Base-by-base conservation (phyloP, 2,113 vertebrate genomes). In the Lepus timidus region DNA sequence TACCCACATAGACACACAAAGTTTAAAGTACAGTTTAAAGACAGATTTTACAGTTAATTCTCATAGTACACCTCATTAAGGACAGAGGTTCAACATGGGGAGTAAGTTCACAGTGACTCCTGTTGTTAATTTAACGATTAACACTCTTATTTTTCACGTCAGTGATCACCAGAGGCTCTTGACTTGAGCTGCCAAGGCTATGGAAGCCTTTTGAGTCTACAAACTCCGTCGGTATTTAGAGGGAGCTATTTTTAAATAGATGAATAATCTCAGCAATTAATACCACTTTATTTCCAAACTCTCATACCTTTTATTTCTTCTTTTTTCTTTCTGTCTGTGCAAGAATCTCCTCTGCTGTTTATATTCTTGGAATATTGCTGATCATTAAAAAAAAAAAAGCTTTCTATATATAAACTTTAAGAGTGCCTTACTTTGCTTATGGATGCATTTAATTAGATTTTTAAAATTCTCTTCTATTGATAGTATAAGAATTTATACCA, bases 401-500 rank as follows among this genome's bases (percentile, higher is more conserved):
- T 82, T 96, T 90, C 13, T 29, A 80, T 13, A 27, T 84, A 16
- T 79, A 75, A 74, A 8, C 39, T 84, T 92, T 31, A 92, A 70
- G 22, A 44, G 22, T 70, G 20, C 58, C 25, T 23, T 78, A 1
- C 78, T 96, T 80, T 89, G 58, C 44, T 86, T 85, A 23, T 95
- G 9, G 4, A 58, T 79, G 4, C 19, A 22, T 92, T 62, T 58
- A 71, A 67, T 79, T 83, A 58, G 17, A 74, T 68, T 33, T 80
- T 71, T 39, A 27, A 75, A 76, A 31, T 76, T 84, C 33, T 91
- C 13, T 81, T 80, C 27, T 61, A 14, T 87, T 92, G 10, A 22
- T 93, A 76, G 4, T 80, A 68, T 91, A 62, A 84, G 44, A 80
- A 27, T 88, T 96, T 88, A 17, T 33, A 49, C 81, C 44, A 71